Evolutionary conservation across 2,797 vertebrate species (phyloP), one percentile per base, ranked within the genome.

Genomic region (Cottoperca gobio): DNA sequence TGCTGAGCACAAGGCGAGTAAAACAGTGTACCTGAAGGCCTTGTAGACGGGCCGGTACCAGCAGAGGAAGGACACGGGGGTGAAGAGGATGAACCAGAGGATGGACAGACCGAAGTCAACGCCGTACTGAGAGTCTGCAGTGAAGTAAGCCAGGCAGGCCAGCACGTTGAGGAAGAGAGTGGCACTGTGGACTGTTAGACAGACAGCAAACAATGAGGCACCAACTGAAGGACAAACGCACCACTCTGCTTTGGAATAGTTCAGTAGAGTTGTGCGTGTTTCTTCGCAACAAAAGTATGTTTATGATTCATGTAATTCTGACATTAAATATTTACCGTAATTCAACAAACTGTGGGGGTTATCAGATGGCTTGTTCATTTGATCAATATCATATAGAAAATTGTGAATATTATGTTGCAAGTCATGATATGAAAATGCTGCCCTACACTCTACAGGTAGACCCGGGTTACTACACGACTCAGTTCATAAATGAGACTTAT

Each of bases 31-130:
- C 98, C 95, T 97, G 93, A 99, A 99, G 82, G 98, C 98, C 92
- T 96, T 99, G 93, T 99, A 99, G 82, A 99, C 94, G 0, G 98
- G 98, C 82, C 98, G 93, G 93, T 97, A 99, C 98, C 98, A 99
- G 89, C 98, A 99, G 78, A 99, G 45, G 88, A 99, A 99, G 72
- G 98, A 94, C 91, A 97, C 98, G 0, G 98, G 98, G 4, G 96
- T 97, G 93, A 99, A 99, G 84, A 99, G 91, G 84, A 99, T 57
- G 84, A 99, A 95, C 98, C 98, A 99, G 42, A 99, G 92, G 89
- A 99, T 99, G 0, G 98, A 97, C 76, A 99, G 92, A 46, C 98
- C 98, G 0, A 99, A 99, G 92, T 98, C 97, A 1, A 98, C 93
- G 2, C 97, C 98, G 42, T 89, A 87, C 0, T 1, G 0, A 0